phyloP scores from a whole-genome alignment of 1,140 invertebrate genomes.

The Antheraea pernyi region DNA sequence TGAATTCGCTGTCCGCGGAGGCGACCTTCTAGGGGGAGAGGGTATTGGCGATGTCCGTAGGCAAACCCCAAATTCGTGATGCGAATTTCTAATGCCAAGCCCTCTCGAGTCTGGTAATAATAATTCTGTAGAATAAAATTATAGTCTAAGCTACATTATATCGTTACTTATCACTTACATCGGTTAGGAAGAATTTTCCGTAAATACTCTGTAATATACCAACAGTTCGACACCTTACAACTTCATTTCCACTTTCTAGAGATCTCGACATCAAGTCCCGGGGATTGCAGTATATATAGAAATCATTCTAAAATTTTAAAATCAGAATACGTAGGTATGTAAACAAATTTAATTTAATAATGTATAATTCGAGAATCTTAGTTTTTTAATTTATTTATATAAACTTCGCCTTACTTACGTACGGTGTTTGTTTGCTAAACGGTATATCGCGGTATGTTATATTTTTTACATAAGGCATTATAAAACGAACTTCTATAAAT shows the following conservation, averaged over 20 bases:
- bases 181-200: constrained; percentile 50
- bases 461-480: constrained; percentile 31
- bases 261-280: constrained; percentile 35
- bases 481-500: not conserved
- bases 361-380: no score
- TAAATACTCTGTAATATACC: constrained; percentile 50
- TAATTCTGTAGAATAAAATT: no score
- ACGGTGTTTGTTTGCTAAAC: constrained; percentile 31
- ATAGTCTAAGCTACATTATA: no score
- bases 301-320: constrained; percentile 43
- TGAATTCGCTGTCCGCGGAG: no score
- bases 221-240: constrained; percentile 49
- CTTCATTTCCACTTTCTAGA: constrained; percentile 27
- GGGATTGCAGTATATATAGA: constrained; percentile 39
- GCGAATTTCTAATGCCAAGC: no score
- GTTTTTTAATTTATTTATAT: not conserved
- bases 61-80: no score
- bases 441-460: constrained; percentile 34
- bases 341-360: no score
- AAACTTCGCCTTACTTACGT: no score
- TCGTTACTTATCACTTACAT: constrained; percentile 37
- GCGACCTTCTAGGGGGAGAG: no score
- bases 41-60: no score
- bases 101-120: no score
- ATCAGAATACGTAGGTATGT: not conserved